Conservation (phyloP, 2,113 vertebrate species). For the Toxotes jaculatrix region DNA sequence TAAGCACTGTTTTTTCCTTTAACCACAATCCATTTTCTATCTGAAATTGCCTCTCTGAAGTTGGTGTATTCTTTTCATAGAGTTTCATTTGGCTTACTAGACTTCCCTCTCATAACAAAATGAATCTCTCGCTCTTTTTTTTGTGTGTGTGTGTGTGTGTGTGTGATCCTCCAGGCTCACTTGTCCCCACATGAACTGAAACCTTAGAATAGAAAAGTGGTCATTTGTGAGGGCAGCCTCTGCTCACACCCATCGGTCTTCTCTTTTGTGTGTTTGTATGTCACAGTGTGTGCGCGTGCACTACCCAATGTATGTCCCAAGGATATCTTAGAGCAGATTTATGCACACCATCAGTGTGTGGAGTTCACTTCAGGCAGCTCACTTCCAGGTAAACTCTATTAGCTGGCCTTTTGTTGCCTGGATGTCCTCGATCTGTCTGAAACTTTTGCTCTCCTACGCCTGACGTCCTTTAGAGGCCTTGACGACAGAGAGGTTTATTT, state of each 20-base stretch:
- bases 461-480: constrained; percentile 9
- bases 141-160: background rate
- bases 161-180: constrained; percentile 1
- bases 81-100: constrained; percentile 9
- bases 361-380: constrained; percentile 18
- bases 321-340: constrained; percentile 40
- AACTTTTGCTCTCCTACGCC: background rate
- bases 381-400: constrained; percentile 36
- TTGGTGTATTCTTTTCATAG: background rate
- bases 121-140: background rate
- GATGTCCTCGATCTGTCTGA: constrained; percentile 15
- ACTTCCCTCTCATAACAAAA: constrained; percentile 2
- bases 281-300: background rate
- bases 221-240: constrained; percentile 29
- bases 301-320: constrained; percentile 2
- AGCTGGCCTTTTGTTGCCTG: constrained; percentile 24
- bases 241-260: background rate
- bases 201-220: constrained; percentile 43
- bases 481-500: constrained; percentile 12
- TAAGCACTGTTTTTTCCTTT: background rate
- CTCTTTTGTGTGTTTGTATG: constrained; percentile 8
- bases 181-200: constrained; percentile 28
- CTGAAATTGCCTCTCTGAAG: constrained; percentile 13
- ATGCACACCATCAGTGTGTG: constrained; percentile 8
- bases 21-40: background rate